Base-by-base conservation (phyloP, 2,888 invertebrate species). In the Penaeus monodon region DNA sequence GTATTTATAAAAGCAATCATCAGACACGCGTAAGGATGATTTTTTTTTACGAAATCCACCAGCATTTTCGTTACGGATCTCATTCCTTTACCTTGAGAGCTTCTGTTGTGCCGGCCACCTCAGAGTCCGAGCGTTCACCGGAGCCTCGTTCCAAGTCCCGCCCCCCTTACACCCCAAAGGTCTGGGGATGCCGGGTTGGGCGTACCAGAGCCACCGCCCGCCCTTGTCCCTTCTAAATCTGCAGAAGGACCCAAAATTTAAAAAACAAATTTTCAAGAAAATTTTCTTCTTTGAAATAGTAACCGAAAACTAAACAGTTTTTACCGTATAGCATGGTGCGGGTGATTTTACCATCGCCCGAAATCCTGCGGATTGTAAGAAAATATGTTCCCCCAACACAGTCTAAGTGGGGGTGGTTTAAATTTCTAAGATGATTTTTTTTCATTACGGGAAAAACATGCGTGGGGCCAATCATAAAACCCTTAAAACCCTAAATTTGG, bases 111-210 rank as follows among this genome's bases (percentile, higher is more conserved):
- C 84, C 76, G 29, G 84, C 84, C 29, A 89, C 84, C 14, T 89
- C 88, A 17, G 86, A 77, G 44, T 89, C 88, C 2, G 81, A 84
- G 27, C 86, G 64, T 65, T 89, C 86, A 2, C 86, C 86, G n/a
- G 86, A 89, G 24, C 84, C 88, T 64, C 84, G 66, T 64, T 86
- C 86, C 73, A 70, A 38, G 66, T 86, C 86, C 20, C 86, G 64
- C n/a, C 6, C 82, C 83, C 44, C 82, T 83, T 20, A 68, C 85
- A 10, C 57, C 83, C 73, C 74, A 78, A 74, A 83, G 38, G 33
- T 88, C 88, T 20, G 82, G 79, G n/a, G 85, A 83, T 80, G 84
- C 86, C 27, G 84, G 84, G 86, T 88, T 88, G 38, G 85, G 88
- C 57, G 88, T 88, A 38, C 88, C 88, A 0, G 86, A 84, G 17